These are phyloP conservation scores for Anodontia alba DNA, from an alignment of 2,888 invertebrate genomes.

Conservation along the genomic window DNA sequence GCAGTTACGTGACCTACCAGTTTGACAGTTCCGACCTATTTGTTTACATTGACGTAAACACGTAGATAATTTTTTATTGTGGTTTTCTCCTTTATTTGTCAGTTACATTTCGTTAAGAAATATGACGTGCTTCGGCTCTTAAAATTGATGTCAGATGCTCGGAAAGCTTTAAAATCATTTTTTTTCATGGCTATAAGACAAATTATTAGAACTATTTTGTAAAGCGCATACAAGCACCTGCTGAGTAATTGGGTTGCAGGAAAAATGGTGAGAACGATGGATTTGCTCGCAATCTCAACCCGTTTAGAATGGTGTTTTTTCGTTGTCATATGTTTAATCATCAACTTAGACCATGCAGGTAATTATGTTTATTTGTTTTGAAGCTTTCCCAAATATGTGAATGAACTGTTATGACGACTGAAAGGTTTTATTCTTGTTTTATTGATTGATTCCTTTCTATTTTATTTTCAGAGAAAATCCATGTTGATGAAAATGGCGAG, in stretches of 20 bases:
- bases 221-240: background rate
- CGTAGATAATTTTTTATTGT: background rate
- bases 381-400: background rate
- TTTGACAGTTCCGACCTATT: constrained; percentile 19
- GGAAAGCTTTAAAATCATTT: no score
- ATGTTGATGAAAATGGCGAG: constrained; percentile 10
- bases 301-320: background rate
- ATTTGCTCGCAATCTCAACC: background rate
- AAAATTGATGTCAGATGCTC: no score
- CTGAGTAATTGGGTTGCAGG: background rate
- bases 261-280: background rate
- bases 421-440: background rate
- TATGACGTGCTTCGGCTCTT: no score
- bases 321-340: background rate
- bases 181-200: no score
- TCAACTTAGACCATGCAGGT: constrained; percentile 5
- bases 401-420: background rate
- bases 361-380: background rate
- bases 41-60: constrained; percentile 11
- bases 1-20: background rate
- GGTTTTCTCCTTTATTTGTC: background rate
- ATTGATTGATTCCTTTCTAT: background rate
- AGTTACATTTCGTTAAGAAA: no score
- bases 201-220: background rate
- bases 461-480: background rate